Conservation (phyloP, 2,113 vertebrate species). For the Callipepla californica region DNA sequence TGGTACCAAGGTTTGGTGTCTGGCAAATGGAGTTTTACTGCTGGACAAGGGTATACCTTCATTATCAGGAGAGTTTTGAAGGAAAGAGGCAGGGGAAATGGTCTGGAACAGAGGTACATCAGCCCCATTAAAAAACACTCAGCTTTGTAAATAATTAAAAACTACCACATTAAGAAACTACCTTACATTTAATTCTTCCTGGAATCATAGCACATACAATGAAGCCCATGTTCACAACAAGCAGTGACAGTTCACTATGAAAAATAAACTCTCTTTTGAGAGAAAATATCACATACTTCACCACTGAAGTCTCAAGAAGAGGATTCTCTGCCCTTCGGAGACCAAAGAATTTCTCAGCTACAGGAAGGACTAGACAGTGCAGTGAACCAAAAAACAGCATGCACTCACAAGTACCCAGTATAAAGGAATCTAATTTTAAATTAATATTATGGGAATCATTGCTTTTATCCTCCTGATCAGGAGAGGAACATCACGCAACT, state of each 20-base stretch:
- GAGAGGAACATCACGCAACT: neutral
- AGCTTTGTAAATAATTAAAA: slow-evolving; percentile 81
- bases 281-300: neutral
- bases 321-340: neutral
- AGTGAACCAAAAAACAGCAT: neutral
- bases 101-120: slow-evolving; percentile 58
- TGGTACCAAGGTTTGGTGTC: neutral
- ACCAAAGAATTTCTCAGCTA: neutral
- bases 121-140: slow-evolving; percentile 75
- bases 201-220: slow-evolving; percentile 29
- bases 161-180: slow-evolving; percentile 46
- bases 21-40: neutral
- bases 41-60: neutral
- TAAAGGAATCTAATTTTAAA: neutral
- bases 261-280: neutral
- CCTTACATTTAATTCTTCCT: slow-evolving; percentile 58
- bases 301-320: neutral
- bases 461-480: neutral
- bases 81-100: slow-evolving; percentile 24
- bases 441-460: neutral
- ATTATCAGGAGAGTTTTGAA: neutral
- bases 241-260: neutral
- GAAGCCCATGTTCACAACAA: rapidly evolving
- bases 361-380: neutral
- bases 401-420: neutral